Conservation (phyloP, 2,888 invertebrate genomes). For the Parascotia fuliginaria region DNA sequence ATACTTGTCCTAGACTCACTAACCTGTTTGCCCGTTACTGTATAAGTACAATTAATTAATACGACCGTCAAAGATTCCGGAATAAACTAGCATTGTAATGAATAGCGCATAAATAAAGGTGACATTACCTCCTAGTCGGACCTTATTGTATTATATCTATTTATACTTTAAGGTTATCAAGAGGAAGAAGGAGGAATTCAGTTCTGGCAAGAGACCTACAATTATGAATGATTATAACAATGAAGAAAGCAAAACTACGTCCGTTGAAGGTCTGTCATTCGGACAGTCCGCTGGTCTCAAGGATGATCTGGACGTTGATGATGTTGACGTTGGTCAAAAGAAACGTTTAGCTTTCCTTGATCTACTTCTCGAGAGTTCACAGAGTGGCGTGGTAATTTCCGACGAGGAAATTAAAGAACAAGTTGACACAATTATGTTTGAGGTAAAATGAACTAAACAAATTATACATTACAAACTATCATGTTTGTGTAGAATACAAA, state of each 20-base stretch:
- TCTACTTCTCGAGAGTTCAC: constrained; percentile 91
- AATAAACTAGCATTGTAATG: constrained; percentile 35
- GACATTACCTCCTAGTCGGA: not conserved
- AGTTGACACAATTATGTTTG: constrained; percentile 95
- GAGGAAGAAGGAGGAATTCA: constrained; percentile 91
- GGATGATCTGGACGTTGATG: constrained; percentile 93
- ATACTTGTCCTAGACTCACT: constrained; percentile 17
- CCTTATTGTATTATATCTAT: not conserved
- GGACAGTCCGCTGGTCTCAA: constrained; percentile 90
- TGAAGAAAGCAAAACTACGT: constrained; percentile 58
- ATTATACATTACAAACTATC: not conserved
- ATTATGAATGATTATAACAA: constrained; percentile 56
- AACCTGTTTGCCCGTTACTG: constrained; percentile 22
- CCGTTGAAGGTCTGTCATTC: constrained; percentile 89
- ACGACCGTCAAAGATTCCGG: constrained; percentile 16
- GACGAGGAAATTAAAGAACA: constrained; percentile 93
- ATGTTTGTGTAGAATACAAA: constrained; percentile 10
- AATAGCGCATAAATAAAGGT: constrained; percentile 13
- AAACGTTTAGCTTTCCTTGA: constrained; percentile 95
- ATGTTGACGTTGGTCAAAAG: constrained; percentile 92
- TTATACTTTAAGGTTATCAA: constrained; percentile 83
- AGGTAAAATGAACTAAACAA: constrained; percentile 81
- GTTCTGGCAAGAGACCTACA: constrained; percentile 85
- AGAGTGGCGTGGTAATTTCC: constrained; percentile 89
- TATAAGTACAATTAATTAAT: constrained; percentile 24